Evolutionary conservation across 2,113 vertebrate species (phyloP), one percentile per base, ranked within the genome.

Genomic region (Ellobius talpinus): DNA sequence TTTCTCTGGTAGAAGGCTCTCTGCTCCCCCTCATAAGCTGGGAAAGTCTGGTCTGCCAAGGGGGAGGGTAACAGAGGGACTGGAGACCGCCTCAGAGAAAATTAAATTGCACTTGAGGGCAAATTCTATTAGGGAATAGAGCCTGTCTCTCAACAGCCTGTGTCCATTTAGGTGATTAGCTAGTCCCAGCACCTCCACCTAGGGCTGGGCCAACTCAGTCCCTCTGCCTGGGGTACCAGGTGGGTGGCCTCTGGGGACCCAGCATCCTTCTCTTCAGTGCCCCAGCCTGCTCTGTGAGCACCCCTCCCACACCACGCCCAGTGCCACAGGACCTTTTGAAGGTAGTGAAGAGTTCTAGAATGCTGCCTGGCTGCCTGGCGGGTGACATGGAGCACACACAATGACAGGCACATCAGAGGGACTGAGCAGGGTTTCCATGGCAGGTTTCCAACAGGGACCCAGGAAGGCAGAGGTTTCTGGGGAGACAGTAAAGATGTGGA

Each of bases 21-120:
- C 96, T 96, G 89, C 78, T 96, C 96, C 97, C 97, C 93, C 90
- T 92, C 19, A 68, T 97, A 98, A 97, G 97, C 97, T 90, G 96
- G 95, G 97, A 97, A 92, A 97, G 95, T 97, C 90, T 95, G 98
- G 97, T 79, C 91, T 94, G 97, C 63, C 39, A 96, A 94, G 97
- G 96, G 96, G 97, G 97, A 97, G 96, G 97, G 95, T 24, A 93
- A 82, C 92, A 96, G 96, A 98, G 98, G 98, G 98, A 95, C 95
- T 98, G 98, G 98, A 98, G 98, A 98, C 97, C 93, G 99, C 98
- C 98, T 98, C 73, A 23, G 47, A 98, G 99, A 99, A 99, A 99
- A 99, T 99, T 99, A 99, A 99, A 99, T 99, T 99, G 99, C 99
- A 99, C 99, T 99, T 99, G 99, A 99, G 99, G 99, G 98, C 98